Base-by-base conservation (phyloP, 1,140 invertebrate species). In the Bombus pyrosoma region DNA sequence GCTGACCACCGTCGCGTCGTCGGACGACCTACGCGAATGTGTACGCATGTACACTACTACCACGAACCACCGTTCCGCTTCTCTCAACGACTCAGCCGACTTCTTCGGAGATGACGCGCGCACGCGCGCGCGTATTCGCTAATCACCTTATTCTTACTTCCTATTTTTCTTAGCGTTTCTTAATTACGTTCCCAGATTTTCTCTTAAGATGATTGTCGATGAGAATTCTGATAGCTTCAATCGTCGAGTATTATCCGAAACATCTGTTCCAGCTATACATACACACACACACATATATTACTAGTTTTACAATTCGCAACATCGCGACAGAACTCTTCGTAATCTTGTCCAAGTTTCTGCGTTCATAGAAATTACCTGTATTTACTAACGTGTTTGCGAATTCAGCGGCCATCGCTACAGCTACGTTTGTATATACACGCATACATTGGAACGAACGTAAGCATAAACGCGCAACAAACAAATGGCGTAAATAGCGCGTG, bases 401-500 rank as follows among this genome's bases (percentile, higher is more conserved):
- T 53, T 53, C 32, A 15, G 2, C 66, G 34, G 1, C 22, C 66
- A 18, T 34, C 34, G 15, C 18, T 68, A 68, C 15, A 9, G 4
- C 41, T 43, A 57, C 86, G 80, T 69, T 66, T 47, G 41, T 57
- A n/a, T 22, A 37, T 10, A 43, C 18, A 59, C 47, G 37, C 78
- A 68, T 74, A 79, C 28, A 41, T 87, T 15, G 18, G 1, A 18
- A 69, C 43, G 76, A 39, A 75, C 78, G 53, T 15, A 62, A 47
- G 75, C 74, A 89, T 76, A 82, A 82, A 83, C 77, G 79, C 69
- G 88, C 32, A 73, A 41, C 89, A 92, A 85, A 75, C 87, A 87
- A 90, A 91, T 89, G 88, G 47, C 73, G 87, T 89, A 92, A 92
- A 91, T 91, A 89, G 91, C 90, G 89, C 88, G 88, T 92, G 92